phyloP scores from a whole-genome alignment of 2,113 vertebrate species.

The Ceratotherium simum region DNA sequence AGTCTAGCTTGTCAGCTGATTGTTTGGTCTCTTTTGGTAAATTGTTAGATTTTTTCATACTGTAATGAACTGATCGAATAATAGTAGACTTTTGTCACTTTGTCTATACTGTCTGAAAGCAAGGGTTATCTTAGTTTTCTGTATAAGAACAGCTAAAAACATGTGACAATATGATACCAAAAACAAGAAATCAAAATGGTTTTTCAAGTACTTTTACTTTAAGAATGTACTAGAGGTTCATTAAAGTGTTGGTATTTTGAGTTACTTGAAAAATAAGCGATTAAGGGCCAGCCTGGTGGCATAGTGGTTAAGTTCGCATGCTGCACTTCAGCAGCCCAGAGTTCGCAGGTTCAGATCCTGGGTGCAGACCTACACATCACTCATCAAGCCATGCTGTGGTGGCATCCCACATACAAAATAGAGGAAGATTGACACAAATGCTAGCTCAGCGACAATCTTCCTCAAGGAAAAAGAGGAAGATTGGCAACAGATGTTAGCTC shows the following conservation, averaged over 20 bases:
- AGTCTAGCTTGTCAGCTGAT: neutral
- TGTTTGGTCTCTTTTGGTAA: neutral
- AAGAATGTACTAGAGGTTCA: neutral
- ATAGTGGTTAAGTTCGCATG: no score
- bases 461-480: no score
- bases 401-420: no score
- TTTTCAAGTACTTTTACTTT: slow-evolving; percentile 3
- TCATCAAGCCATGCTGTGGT: no score
- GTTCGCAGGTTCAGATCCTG: no score
- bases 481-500: no score
- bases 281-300: neutral
- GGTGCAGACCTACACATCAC: no score
- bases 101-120: neutral
- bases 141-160: neutral
- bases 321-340: no score
- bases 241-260: neutral
- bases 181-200: slow-evolving; percentile 6
- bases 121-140: neutral
- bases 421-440: no score
- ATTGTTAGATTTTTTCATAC: neutral
- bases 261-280: neutral
- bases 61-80: neutral
- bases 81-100: neutral
- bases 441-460: no score
- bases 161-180: neutral